Evolutionary conservation across 2,113 vertebrate species (phyloP), one percentile per base, ranked within the genome.

Genomic region (Perognathus longimembris): DNA sequence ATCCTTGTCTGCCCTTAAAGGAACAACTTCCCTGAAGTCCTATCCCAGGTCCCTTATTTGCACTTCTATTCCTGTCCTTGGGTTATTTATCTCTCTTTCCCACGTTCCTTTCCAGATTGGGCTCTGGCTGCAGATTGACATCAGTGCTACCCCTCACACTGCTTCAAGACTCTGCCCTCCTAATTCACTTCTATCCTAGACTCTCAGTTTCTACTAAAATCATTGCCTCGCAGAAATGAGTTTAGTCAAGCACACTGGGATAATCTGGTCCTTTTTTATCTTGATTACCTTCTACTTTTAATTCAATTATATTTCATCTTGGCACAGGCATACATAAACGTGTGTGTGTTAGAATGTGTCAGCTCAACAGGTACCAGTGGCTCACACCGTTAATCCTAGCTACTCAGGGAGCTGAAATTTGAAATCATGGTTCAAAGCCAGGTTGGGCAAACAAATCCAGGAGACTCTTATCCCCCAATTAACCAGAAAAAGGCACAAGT

Each of bases 201-300:
- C 11, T 45, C 82, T 28, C 73, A 57, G 8, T 45, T 73, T 63
- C 71, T 89, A 32, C 34, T 73, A 59, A 79, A 80, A 91, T 63
- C 40, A 40, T 21, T 20, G 57, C 24, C 32, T 59, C 32, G 69
- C 20, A 38, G 24, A 67, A 38, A 32, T 26, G 57, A 8, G 34
- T 32, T 63, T 89, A 88, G 30, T 28, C 42, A 91, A 61, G 36
- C 30, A 78, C 0, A 89, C 40, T 26, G 40, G 1, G 21, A 42
- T 85, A 57, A 38, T 28, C 38, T 61, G 11, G 22, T 70, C 63
- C 61, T 73, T 70, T 78, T 3, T 28, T 45, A 30, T 24, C 18
- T 38, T 20, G 20, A 17, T 90, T 54, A 50, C 34, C 77, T 81
- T 92, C 85, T 91, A 24, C 38, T 91, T 91, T 64, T 15, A 92